Evolutionary conservation across 2,888 invertebrate genomes (phyloP).

Genomic region (Drosophila antonietae): DNA sequence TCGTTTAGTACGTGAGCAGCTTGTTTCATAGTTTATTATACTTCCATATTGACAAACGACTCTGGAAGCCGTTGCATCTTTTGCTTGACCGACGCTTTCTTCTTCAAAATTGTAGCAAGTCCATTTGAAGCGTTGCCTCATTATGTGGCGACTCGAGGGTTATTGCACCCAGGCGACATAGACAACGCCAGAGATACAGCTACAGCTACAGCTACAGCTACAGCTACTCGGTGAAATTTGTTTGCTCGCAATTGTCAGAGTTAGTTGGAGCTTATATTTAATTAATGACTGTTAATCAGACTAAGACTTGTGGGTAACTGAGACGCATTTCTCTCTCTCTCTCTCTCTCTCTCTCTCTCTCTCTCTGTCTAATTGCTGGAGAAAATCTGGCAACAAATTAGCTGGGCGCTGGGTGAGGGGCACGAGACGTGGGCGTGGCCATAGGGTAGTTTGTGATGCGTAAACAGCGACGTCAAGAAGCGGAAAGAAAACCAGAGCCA

Average conservation of each 20-base stretch:
- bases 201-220: too few species aligned
- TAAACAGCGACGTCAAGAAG: conserved; percentile 63
- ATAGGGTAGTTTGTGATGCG: conserved; percentile 58
- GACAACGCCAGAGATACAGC: too few species aligned
- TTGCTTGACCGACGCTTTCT: conserved; percentile 57
- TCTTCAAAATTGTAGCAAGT: conserved; percentile 18
- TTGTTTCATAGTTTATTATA: conserved; percentile 26
- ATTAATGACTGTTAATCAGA: conserved; percentile 61
- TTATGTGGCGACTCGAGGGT: conserved; percentile 21
- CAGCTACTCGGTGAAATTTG: conserved; percentile 28
- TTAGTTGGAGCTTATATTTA: conserved; percentile 4
- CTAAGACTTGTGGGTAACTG: conserved; percentile 46
- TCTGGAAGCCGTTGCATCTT: conserved; percentile 36
- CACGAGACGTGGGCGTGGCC: neutral
- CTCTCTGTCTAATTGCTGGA: conserved; percentile 27
- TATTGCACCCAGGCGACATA: conserved; percentile 24
- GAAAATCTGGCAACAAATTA: conserved; percentile 45
- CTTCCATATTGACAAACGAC: conserved; percentile 59
- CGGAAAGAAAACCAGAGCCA: conserved; percentile 58
- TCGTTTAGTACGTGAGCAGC: conserved; percentile 31
- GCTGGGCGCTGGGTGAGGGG: neutral
- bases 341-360: conserved; percentile 7
- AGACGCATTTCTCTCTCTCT: conserved; percentile 33
- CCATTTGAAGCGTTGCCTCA: conserved; percentile 36
- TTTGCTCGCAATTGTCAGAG: neutral